Evolutionary conservation across 2,113 vertebrate genomes (phyloP), one percentile per base, ranked within the genome.

Genomic region (Lophotis ruficrista): DNA sequence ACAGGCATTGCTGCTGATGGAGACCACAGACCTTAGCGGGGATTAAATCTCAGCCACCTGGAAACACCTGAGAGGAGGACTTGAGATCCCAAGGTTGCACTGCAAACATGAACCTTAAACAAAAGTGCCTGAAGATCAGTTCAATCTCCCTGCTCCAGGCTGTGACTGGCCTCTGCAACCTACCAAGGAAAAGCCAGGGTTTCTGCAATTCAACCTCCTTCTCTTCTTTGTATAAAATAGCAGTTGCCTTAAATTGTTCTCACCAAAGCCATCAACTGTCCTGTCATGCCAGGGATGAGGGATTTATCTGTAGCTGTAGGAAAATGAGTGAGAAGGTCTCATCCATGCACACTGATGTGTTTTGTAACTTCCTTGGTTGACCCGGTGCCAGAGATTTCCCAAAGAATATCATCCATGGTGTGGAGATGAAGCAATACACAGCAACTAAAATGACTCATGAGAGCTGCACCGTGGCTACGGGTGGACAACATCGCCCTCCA

Each of bases 211-310:
- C 60, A 85, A 60, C 80, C 88, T 96, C 81, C 92, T 90, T 78
- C 72, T 93, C 87, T 96, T 92, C 77, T 96, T 95, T 89, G 58
- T 95, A 68, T 94, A 93, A 97, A 97, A 79, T 82, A 96, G 89
- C 95, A 94, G 85, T 97, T 97, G 96, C 97, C 96, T 97, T 97
- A 97, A 96, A 84, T 93, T 94, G 83, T 96, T 96, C 94, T 96
- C 91, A 94, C 94, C 93, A 93, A 96, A 96, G 91, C 79, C 94
- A 94, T 94, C 93, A 86, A 92, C 88, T 92, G 82, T 90, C 73
- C 89, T 94, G 93, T 87, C 61, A 24, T 89, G 91, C 95, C 93
- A 82, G 82, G 84, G 94, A 96, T 91, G 93, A 89, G 77, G 86
- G 87, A 87, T 90, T 93, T 94, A 66, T 85, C 85, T 93, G 65